Evolutionary conservation across 2,888 invertebrate species (phyloP).

Genomic region (Agonopterix subpropinquella): DNA sequence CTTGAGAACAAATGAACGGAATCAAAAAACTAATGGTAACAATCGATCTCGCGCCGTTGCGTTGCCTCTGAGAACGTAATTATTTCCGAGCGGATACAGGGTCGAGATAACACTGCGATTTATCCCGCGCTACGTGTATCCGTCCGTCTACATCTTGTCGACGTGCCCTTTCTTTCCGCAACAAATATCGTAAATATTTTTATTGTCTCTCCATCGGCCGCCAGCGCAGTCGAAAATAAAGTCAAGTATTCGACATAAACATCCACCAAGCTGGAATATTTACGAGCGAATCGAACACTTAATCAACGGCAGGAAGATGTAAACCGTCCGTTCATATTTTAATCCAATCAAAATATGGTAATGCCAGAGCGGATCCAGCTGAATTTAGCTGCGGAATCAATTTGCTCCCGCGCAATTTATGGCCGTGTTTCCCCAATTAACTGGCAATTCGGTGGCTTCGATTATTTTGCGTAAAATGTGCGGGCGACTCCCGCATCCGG

Average conservation of each 20-base stretch:
- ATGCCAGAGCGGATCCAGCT: slow-evolving; percentile 38
- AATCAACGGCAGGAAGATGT: slow-evolving; percentile 59
- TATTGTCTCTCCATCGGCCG: slow-evolving; percentile 18
- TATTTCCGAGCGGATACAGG: slow-evolving; percentile 51
- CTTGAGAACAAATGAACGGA: no score
- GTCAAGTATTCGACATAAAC: slow-evolving; percentile 36
- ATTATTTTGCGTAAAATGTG: slow-evolving; percentile 72
- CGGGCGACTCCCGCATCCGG: slow-evolving; percentile 75
- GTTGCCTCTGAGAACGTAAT: slow-evolving; percentile 28
- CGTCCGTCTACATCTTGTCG: slow-evolving; percentile 29
- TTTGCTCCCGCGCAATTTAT: slow-evolving; percentile 65
- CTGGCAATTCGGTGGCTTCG: slow-evolving; percentile 74
- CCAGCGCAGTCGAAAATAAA: slow-evolving; percentile 34
- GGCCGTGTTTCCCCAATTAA: slow-evolving; percentile 69
- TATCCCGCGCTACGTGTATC: slow-evolving; percentile 38
- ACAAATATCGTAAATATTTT: slow-evolving; percentile 25
- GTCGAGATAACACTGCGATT: slow-evolving; percentile 48
- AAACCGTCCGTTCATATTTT: slow-evolving; percentile 53
- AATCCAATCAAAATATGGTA: slow-evolving; percentile 69
- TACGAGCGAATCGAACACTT: slow-evolving; percentile 48
- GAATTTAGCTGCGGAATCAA: slow-evolving; percentile 55
- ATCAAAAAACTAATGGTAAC: slow-evolving; percentile 39
- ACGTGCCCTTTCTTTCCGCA: slow-evolving; percentile 29
- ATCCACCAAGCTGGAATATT: slow-evolving; percentile 41
- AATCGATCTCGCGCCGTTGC: slow-evolving; percentile 36